phyloP scores from a whole-genome alignment of 2,797 vertebrate genomes.

The Halcyon leucocephala region DNA sequence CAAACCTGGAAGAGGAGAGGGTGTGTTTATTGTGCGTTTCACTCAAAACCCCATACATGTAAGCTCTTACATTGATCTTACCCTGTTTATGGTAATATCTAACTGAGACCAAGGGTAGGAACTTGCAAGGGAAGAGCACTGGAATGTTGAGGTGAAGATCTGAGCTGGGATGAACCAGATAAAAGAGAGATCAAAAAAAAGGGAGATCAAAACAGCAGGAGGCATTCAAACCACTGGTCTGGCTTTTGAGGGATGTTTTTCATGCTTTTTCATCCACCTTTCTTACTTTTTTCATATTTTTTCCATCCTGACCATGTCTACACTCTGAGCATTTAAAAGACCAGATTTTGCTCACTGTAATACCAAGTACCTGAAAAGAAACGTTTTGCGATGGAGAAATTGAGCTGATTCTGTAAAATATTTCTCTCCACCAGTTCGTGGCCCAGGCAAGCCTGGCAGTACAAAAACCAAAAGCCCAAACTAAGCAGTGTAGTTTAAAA shows the following conservation, averaged over 20 bases:
- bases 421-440: neutral
- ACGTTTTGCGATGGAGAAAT: neutral
- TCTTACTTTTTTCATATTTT: neutral
- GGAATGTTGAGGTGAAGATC: neutral
- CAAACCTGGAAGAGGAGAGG: conserved; percentile 41
- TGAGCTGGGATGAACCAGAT: neutral
- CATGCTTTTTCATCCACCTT: neutral
- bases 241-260: neutral
- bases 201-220: neutral
- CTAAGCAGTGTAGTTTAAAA: neutral
- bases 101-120: neutral
- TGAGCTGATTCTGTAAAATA: neutral
- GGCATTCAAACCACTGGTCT: neutral
- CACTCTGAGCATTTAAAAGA: neutral
- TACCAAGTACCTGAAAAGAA: neutral
- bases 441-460: neutral
- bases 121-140: neutral
- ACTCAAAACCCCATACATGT: neutral
- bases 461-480: neutral
- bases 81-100: neutral
- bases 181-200: neutral
- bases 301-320: neutral
- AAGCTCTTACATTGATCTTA: neutral
- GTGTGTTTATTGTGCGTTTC: conserved; percentile 23
- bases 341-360: neutral